These are phyloP conservation scores for Nebria brevicollis DNA, from an alignment of 2,888 invertebrate species.

Conservation along the genomic window DNA sequence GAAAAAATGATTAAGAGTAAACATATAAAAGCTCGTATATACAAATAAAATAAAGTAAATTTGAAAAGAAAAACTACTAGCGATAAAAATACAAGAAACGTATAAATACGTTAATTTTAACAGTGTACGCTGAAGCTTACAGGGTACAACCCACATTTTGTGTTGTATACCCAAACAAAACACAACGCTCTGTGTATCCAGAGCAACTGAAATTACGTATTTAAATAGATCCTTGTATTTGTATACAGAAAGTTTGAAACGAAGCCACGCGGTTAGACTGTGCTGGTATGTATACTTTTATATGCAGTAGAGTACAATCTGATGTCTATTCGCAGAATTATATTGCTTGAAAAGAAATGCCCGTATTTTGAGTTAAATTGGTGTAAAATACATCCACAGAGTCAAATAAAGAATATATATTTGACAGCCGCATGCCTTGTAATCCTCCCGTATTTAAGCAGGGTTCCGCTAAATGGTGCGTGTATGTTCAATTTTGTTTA, in stretches of 20 bases:
- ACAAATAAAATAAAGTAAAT: not conserved
- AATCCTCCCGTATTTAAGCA: conserved; percentile 37
- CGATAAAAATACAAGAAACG: not conserved
- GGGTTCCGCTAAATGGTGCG: conserved; percentile 38
- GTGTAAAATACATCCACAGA: conserved; percentile 47
- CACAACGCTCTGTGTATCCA: conserved; percentile 25
- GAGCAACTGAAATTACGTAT: conserved; percentile 45
- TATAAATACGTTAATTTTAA: conserved; percentile 22
- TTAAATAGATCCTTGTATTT: conserved; percentile 47
- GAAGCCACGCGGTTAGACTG: conserved; percentile 34
- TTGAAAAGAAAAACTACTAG: not conserved
- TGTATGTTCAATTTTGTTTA: conserved; percentile 32
- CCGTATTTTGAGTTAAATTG: conserved; percentile 48
- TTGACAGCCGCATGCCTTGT: conserved; percentile 37
- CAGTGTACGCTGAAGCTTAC: conserved; percentile 23
- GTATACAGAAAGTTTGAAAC: conserved; percentile 47
- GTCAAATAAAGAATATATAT: conserved; percentile 46
- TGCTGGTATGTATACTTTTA: not conserved
- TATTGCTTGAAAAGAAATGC: conserved; percentile 47
- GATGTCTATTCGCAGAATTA: conserved; percentile 30
- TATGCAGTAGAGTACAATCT: conserved; percentile 14
- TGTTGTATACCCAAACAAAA: not conserved
- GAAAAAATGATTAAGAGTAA: no score
- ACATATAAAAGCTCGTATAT: no score
- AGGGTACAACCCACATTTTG: conserved; percentile 29